A percentile compares a stretch with the other conserved stretches of the same genome.
Evolutionary conservation across 2,888 invertebrate species (phyloP).

Genomic region (Lamellibrachia satsuma): DNA sequence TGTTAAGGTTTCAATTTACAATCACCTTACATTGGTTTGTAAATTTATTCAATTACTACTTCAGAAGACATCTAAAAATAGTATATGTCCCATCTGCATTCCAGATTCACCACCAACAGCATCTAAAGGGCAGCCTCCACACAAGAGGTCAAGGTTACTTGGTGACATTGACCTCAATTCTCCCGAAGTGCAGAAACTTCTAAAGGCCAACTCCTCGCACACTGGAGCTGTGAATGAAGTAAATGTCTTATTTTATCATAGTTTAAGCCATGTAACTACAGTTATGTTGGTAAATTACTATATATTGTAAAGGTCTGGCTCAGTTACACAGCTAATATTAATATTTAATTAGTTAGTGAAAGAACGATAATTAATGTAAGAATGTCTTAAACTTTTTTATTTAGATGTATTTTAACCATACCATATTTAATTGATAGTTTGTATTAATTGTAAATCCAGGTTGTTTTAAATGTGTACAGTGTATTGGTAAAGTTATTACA

Average conservation of each 20-base stretch:
- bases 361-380: no score
- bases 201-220: constrained; percentile 59
- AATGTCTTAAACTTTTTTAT: no score
- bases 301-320: no score
- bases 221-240: constrained; percentile 58
- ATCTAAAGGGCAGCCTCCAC: constrained; percentile 43
- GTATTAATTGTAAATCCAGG: no score
- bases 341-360: no score
- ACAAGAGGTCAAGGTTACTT: constrained; percentile 55
- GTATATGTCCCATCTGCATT: background rate
- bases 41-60: background rate
- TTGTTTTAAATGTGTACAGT: no score
- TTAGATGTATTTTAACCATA: no score
- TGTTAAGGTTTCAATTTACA: background rate
- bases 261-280: background rate
- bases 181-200: constrained; percentile 54
- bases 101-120: background rate
- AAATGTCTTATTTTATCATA: constrained; percentile 22
- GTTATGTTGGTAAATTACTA: no score
- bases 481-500: no score
- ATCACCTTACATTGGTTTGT: background rate
- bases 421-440: no score
- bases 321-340: no score
- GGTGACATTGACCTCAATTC: constrained; percentile 61
- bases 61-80: background rate